Conservation (phyloP, 2,888 invertebrate genomes). For the Ditula angustiorana region DNA sequence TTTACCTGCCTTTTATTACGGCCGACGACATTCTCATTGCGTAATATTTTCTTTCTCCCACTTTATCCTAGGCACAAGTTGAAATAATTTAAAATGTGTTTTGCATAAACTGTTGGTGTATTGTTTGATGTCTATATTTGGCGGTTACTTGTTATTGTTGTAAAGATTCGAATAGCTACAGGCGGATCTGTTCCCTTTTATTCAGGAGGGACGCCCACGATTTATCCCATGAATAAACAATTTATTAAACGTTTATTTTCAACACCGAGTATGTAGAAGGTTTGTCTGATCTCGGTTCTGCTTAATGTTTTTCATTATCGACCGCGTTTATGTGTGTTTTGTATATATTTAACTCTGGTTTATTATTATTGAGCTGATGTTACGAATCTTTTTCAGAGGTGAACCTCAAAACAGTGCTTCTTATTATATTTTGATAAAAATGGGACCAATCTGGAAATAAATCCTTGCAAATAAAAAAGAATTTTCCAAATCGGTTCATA, state of each 20-base stretch:
- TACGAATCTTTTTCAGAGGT: background rate
- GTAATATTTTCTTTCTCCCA: conserved; percentile 17
- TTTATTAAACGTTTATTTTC: conserved; percentile 36
- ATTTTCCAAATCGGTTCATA: too few relatives aligned
- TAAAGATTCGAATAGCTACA: conserved; percentile 15
- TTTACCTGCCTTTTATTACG: background rate
- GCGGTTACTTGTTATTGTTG: conserved; percentile 21
- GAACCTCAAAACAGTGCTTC: background rate
- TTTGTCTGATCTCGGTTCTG: conserved; percentile 30
- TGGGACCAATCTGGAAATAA: too few relatives aligned
- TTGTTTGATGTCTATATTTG: conserved; percentile 25
- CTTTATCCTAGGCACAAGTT: conserved; percentile 5
- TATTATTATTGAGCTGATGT: background rate
- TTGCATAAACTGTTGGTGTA: conserved; percentile 12
- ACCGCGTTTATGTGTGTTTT: background rate
- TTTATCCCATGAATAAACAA: conserved; percentile 37
- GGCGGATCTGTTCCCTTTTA: conserved; percentile 29
- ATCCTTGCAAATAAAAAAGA: too few relatives aligned
- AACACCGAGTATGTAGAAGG: conserved; percentile 16
- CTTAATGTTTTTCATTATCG: conserved; percentile 24
- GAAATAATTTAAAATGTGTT: conserved; percentile 5
- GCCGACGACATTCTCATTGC: conserved; percentile 2
- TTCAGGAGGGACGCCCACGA: conserved; percentile 33
- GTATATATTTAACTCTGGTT: background rate
- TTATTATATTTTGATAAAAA: too few relatives aligned